Evolutionary conservation across 64 coral and sea anemone species (phyloP).

Genomic region (Stichodactyla helianthus): DNA sequence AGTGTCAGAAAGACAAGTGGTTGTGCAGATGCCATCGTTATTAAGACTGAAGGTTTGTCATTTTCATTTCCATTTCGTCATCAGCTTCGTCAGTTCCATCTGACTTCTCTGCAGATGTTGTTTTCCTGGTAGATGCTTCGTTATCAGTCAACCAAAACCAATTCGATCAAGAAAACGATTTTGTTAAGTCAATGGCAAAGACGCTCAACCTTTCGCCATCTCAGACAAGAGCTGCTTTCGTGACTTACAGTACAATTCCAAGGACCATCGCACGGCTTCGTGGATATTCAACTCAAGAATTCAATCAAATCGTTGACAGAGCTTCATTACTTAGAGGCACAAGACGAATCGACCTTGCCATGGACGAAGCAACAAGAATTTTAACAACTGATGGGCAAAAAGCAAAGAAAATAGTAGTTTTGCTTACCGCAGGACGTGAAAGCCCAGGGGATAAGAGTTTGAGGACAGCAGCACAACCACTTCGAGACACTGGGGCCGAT

Average conservation of each 20-base stretch:
- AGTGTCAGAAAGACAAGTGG: no score
- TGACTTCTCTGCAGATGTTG: constrained; percentile 48
- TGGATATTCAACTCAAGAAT: background rate
- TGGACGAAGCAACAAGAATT: constrained; percentile 1
- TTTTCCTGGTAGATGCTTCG: constrained; percentile 79
- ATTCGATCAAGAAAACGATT: constrained; percentile 58
- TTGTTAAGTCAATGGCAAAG: constrained; percentile 44
- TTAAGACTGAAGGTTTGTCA: background rate
- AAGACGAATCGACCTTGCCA: constrained; percentile 33
- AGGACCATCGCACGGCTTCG: constrained; percentile 17
- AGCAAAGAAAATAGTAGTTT: constrained; percentile 16
- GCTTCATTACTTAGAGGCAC: background rate
- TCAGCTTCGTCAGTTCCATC: constrained; percentile 21
- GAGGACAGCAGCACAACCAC: background rate
- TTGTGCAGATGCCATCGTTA: no score
- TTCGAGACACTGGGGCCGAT: constrained; percentile 6
- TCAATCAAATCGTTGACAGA: background rate
- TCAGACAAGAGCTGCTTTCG: constrained; percentile 35
- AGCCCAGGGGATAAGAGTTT: background rate
- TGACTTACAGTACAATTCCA: constrained; percentile 54
- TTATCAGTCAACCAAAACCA: constrained; percentile 33
- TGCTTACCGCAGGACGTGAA: constrained; percentile 18
- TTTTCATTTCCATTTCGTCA: background rate
- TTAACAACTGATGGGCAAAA: background rate
- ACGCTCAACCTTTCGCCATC: constrained; percentile 47